Evolutionary conservation across 2,888 invertebrate species (phyloP), one percentile per base, ranked within the genome.

Genomic region (Leptopilina drosophilae): DNA sequence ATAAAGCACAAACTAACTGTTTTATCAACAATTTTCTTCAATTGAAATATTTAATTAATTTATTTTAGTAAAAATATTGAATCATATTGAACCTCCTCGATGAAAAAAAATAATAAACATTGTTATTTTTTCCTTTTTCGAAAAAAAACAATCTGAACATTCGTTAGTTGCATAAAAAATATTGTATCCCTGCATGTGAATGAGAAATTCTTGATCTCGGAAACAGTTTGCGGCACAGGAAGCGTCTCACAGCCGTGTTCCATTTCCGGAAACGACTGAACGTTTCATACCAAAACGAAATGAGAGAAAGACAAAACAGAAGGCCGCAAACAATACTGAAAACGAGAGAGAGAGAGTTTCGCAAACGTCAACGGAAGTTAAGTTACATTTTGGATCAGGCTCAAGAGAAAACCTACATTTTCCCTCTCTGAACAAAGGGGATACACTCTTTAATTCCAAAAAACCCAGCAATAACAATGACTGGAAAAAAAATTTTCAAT

Each of bases 261-360:
- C 73, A 53, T 73, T 73, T 73, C 73, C 73, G 73, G 56, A 73
- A 73, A 73, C 73, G n/a, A 53, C 69, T n/a, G 49, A 69, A 69
- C 49, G 53, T 69, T 69, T 33, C 69, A 69, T 49, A 53, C 20
- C 42, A 9, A 26, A 73, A 49, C 53, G 33, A 20, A n/a, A 56
- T 33, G 40, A 73, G 73, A 73, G 73, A 73, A 73, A n/a, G 53
- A n/a, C 56, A 9, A 73, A 33, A 73, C 56, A 26, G 8, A 33
- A 56, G 73, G 9, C 73, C 7, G 40, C 56, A 56, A 73, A 73
- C 56, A 73, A 73, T 56, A 56, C 73, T 69, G n/a, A 26, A 69
- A 69, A 56, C 69, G 53, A 56, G 56, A 40, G 53, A 46, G 6
- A 46, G 46, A 33, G 56, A 69, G 69, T 53, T 56, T 73, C 33